phyloP scores from a whole-genome alignment of 2,113 vertebrate species.

The Indri indri region DNA sequence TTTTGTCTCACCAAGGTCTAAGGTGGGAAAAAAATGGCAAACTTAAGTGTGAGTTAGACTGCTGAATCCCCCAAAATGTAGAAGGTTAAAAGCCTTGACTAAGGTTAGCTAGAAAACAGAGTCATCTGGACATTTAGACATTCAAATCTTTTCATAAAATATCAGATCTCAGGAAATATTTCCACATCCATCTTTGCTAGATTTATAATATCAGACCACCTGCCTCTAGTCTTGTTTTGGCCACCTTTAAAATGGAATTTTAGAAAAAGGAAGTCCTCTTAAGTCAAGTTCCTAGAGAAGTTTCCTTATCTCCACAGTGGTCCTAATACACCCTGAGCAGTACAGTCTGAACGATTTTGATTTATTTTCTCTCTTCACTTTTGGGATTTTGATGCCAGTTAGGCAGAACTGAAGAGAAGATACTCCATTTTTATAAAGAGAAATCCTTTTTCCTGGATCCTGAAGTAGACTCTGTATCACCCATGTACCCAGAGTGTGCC shows the following conservation, averaged over 20 bases:
- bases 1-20: neutral
- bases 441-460: neutral
- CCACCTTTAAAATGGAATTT: neutral
- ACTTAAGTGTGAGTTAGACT: neutral
- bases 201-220: neutral
- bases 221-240: neutral
- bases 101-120: neutral
- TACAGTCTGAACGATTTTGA: neutral
- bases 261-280: neutral
- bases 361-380: neutral
- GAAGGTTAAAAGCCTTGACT: neutral
- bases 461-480: neutral
- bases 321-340: neutral
- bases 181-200: neutral
- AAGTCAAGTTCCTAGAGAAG: neutral
- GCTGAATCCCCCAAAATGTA: accelerated
- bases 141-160: neutral
- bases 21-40: neutral
- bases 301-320: neutral
- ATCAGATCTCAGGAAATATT: neutral
- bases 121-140: neutral
- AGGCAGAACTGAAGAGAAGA: neutral
- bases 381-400: neutral
- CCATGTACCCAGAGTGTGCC: too few relatives aligned
- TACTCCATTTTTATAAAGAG: neutral